A percentile compares a stretch with the other conserved stretches of the same genome.
These are phyloP conservation scores for Bellardia bayeri DNA, from an alignment of 2,888 invertebrate genomes.

Conservation along the genomic window DNA sequence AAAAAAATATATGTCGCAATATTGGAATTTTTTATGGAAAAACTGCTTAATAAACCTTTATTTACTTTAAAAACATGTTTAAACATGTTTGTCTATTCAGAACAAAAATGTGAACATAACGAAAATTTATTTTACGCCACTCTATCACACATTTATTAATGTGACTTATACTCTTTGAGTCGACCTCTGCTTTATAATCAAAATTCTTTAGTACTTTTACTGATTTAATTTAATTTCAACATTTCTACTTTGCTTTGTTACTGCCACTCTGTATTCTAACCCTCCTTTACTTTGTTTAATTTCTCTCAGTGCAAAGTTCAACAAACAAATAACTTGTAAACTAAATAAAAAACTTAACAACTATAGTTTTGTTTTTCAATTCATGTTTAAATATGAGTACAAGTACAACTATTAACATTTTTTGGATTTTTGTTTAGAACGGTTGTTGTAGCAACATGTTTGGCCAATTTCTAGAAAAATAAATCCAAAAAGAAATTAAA, in stretches of 20 bases:
- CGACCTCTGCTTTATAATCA: too few relatives aligned
- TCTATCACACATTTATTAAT: too few relatives aligned
- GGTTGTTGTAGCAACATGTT: slow-evolving; percentile 75
- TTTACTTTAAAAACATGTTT: too few relatives aligned
- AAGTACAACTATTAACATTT: slow-evolving; percentile 24
- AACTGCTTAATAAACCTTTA: too few relatives aligned
- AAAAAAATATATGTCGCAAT: not conserved
- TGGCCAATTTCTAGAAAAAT: slow-evolving; percentile 74
- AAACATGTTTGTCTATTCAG: too few relatives aligned
- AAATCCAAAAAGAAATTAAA: slow-evolving; percentile 32
- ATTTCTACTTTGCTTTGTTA: too few relatives aligned
- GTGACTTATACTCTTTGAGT: too few relatives aligned
- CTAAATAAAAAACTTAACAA: slow-evolving; percentile 5
- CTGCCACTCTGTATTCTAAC: not conserved
- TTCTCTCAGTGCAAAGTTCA: slow-evolving; percentile 34
- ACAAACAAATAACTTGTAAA: slow-evolving; percentile 21
- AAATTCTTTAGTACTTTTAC: too few relatives aligned
- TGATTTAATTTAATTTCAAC: too few relatives aligned
- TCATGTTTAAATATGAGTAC: slow-evolving; percentile 38
- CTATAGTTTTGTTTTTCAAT: not conserved
- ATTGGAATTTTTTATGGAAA: too few relatives aligned
- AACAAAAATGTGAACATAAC: too few relatives aligned
- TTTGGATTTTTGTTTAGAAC: slow-evolving; percentile 43
- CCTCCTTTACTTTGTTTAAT: not conserved
- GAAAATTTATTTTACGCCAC: too few relatives aligned